Percentiles rank a stretch among this genome's conserved stretches.
Evolutionary conservation across 2,113 vertebrate genomes (phyloP).

Genomic region (Merops nubicus): DNA sequence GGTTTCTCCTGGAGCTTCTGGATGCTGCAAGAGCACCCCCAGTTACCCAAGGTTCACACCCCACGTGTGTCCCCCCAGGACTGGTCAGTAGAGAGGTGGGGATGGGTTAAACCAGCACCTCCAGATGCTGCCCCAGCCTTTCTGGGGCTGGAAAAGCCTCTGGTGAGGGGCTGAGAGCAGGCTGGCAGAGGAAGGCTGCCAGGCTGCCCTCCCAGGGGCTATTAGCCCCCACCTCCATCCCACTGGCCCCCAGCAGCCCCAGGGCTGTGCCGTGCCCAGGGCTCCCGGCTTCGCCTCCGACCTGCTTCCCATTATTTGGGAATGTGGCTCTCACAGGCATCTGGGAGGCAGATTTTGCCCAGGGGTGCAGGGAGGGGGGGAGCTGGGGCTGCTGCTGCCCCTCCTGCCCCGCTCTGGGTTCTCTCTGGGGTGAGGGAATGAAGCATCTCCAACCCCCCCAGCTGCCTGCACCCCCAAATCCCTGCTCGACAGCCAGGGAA

Average conservation of each 20-base stretch:
- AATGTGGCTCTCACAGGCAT: not conserved
- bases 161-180: not conserved
- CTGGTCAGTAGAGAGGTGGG: fast-evolving
- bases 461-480: not conserved
- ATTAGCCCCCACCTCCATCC: not conserved
- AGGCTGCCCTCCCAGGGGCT: not conserved
- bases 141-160: not conserved
- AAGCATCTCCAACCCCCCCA: fast-evolving
- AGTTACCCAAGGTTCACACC: fast-evolving
- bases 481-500: fast-evolving
- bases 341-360: slow-evolving; percentile 22
- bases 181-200: no score
- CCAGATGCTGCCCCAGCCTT: fast-evolving
- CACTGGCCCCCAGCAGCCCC: not conserved
- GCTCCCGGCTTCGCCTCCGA: not conserved
- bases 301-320: slow-evolving; percentile 60
- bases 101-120: not conserved
- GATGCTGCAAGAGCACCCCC: fast-evolving
- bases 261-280: not conserved
- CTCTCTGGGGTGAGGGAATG: not conserved
- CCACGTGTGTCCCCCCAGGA: fast-evolving
- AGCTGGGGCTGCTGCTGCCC: not conserved
- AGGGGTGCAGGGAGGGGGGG: not conserved
- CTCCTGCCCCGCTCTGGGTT: fast-evolving
- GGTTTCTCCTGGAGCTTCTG: not conserved